Conservation (phyloP, 1,140 invertebrate genomes). For the Cydia amplana region DNA sequence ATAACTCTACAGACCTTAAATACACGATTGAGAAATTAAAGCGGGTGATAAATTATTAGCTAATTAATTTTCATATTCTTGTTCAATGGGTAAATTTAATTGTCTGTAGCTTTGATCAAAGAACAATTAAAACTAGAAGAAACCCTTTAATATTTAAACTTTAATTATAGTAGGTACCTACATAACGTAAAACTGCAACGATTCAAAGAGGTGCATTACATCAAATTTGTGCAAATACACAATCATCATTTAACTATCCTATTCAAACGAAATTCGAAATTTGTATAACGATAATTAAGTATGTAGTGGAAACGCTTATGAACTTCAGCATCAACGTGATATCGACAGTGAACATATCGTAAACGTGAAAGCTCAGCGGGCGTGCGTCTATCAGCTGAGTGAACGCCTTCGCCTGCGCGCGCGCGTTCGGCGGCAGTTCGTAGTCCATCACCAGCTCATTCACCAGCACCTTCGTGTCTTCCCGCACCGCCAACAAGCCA, state of each 20-base stretch:
- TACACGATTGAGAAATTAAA: too few relatives aligned
- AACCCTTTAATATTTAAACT: not conserved
- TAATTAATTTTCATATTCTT: too few relatives aligned
- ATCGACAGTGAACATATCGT: conserved; percentile 58
- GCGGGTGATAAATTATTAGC: too few relatives aligned
- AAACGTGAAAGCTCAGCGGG: conserved; percentile 51
- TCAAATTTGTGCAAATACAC: not conserved
- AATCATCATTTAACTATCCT: not conserved
- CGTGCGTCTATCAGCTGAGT: conserved; percentile 59
- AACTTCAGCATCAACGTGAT: conserved; percentile 60
- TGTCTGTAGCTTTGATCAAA: too few relatives aligned
- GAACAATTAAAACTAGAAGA: too few relatives aligned
- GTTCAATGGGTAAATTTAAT: too few relatives aligned
- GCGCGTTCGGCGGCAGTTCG: conserved; percentile 48
- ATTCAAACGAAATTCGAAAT: conserved; percentile 49
- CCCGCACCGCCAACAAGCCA: conserved; percentile 45
- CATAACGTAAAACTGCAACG: not conserved
- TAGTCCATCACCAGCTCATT: conserved; percentile 65
- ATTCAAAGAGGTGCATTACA: not conserved
- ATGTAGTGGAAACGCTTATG: conserved; percentile 58
- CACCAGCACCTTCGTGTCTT: conserved; percentile 48
- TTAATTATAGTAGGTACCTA: not conserved
- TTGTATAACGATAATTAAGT: conserved; percentile 63
- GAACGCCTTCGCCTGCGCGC: conserved; percentile 60
- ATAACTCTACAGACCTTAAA: too few relatives aligned